A percentile compares a stretch with the other conserved stretches of the same genome.
Evolutionary conservation across 2,888 invertebrate species (phyloP).

Genomic region (Penaeus monodon): DNA sequence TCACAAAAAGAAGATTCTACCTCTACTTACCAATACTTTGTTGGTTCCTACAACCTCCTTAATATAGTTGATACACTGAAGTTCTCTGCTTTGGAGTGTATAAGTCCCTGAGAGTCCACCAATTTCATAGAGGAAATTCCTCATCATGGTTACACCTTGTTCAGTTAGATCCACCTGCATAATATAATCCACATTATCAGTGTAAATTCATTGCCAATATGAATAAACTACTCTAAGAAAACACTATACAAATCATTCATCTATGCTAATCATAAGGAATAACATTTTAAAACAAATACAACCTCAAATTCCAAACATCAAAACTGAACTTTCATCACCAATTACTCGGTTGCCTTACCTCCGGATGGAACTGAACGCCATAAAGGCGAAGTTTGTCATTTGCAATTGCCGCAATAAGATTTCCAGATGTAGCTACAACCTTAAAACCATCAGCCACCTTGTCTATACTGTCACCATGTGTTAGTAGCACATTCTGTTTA

Average conservation of each 20-base stretch:
- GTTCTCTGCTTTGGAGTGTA: constrained; percentile 88
- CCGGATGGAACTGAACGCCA: constrained; percentile 99
- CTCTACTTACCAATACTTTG: constrained; percentile 86
- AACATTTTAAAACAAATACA: background rate
- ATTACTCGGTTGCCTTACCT: constrained; percentile 75
- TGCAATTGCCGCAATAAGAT: constrained; percentile 88
- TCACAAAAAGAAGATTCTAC: too few relatives aligned
- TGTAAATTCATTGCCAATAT: too few relatives aligned
- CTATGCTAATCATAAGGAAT: too few relatives aligned
- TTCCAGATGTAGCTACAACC: constrained; percentile 85
- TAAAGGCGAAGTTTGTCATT: constrained; percentile 91
- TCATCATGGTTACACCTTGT: constrained; percentile 90
- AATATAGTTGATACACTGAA: constrained; percentile 92
- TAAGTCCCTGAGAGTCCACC: constrained; percentile 87
- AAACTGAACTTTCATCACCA: background rate
- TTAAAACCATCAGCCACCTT: constrained; percentile 90
- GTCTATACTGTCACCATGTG: constrained; percentile 97
- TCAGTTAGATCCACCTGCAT: constrained; percentile 89
- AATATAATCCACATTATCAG: background rate
- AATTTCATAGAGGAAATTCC: constrained; percentile 94
- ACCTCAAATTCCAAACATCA: background rate
- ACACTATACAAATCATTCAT: background rate
- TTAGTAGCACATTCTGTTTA: constrained; percentile 89
- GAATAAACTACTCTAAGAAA: background rate
- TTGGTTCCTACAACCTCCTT: constrained; percentile 88